Percentiles rank a stretch among this genome's conserved stretches.
phyloP scores from a whole-genome alignment of 2,113 vertebrate species.

The Brachypodius melanocephalos region DNA sequence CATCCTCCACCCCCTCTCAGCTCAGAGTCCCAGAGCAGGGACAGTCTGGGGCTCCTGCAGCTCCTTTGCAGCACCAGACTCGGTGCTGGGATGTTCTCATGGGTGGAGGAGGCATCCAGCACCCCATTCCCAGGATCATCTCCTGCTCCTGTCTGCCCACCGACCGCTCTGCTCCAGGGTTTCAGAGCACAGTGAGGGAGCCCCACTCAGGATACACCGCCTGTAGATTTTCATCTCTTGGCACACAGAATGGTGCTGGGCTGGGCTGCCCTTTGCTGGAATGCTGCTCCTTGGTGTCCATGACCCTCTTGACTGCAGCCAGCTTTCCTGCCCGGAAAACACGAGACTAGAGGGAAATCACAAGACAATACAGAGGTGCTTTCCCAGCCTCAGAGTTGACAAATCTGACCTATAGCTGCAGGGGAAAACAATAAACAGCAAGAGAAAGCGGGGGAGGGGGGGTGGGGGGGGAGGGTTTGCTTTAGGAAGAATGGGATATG shows the following conservation, averaged over 20 bases:
- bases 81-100: not conserved
- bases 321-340: not conserved
- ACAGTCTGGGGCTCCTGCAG: not conserved
- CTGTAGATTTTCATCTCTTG: not conserved
- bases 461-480: too few relatives aligned
- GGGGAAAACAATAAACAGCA: not conserved
- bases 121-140: accelerated
- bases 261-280: not conserved
- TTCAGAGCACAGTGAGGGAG: not conserved
- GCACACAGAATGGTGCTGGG: not conserved
- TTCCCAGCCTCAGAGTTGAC: not conserved
- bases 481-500: not conserved
- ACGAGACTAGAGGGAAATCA: not conserved
- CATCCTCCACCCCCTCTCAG: accelerated
- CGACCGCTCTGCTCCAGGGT: accelerated
- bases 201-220: not conserved
- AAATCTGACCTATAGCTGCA: not conserved
- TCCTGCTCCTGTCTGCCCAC: not conserved
- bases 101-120: not conserved
- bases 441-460: too few relatives aligned
- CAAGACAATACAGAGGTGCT: not conserved
- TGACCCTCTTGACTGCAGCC: not conserved
- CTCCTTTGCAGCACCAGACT: not conserved
- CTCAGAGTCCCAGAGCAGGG: not conserved
- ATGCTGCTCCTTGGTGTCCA: not conserved